Conservation (phyloP, 2,113 vertebrate species). For the Glareola pratincola region DNA sequence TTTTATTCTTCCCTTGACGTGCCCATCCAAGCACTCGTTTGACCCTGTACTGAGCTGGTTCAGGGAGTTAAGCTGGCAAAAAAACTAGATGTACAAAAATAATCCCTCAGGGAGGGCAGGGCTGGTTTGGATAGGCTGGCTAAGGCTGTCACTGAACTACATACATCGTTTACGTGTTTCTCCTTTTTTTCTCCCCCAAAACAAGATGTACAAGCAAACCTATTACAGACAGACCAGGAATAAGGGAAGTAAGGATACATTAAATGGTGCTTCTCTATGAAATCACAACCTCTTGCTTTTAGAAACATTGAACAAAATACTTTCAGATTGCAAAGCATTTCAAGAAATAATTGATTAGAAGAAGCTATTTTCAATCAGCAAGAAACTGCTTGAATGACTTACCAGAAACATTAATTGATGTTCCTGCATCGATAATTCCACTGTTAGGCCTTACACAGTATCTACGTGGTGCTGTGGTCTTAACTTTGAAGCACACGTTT, state of each 20-base stretch:
- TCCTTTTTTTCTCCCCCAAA: not conserved
- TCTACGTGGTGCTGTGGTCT: constrained; percentile 96
- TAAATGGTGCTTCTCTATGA: not conserved
- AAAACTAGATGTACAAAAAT: constrained; percentile 11
- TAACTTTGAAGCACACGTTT: constrained; percentile 98
- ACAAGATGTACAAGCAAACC: not conserved
- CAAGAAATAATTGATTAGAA: not conserved
- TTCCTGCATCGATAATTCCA: constrained; percentile 93
- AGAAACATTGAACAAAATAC: not conserved
- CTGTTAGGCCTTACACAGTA: constrained; percentile 99
- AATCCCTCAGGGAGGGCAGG: constrained; percentile 47
- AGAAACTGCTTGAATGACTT: constrained; percentile 38
- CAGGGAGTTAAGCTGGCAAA: constrained; percentile 3
- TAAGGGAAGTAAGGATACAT: not conserved
- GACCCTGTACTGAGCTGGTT: not conserved
- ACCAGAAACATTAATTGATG: constrained; percentile 98
- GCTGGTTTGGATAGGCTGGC: not conserved
- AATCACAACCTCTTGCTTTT: not conserved
- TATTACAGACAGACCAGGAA: not conserved
- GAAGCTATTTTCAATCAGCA: not conserved
- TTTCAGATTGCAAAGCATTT: not conserved
- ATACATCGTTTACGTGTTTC: not conserved
- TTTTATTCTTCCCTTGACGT: not conserved
- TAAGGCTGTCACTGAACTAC: not conserved
- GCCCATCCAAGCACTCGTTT: not conserved